Conservation (phyloP, 2,888 invertebrate genomes). For the Timandra comae region DNA sequence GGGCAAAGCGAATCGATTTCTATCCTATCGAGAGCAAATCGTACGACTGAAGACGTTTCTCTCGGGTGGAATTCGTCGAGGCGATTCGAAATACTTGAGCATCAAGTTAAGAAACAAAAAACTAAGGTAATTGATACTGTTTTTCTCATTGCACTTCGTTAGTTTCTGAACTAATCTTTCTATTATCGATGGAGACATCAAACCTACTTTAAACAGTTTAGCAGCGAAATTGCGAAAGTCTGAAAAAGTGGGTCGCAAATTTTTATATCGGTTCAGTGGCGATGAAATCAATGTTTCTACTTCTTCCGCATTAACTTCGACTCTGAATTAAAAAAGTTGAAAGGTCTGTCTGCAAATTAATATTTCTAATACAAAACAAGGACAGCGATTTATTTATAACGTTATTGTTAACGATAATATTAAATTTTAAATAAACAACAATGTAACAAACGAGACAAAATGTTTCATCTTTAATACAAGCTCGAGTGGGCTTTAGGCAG, state of each 20-base stretch:
- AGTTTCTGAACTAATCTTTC: conserved; percentile 53
- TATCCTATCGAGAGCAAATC: conserved; percentile 70
- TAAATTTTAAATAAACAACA: too few relatives aligned
- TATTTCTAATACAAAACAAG: too few relatives aligned
- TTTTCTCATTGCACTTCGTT: conserved; percentile 63
- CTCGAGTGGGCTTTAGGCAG: not conserved
- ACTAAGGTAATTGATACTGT: conserved; percentile 70
- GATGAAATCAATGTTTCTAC: conserved; percentile 25
- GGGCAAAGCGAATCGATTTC: conserved; percentile 67
- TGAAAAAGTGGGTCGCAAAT: conserved; percentile 28
- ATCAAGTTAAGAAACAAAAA: too few relatives aligned
- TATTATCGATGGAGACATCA: conserved; percentile 40
- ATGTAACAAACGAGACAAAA: conserved; percentile 11
- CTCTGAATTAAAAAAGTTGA: too few relatives aligned
- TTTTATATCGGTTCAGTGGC: conserved; percentile 20
- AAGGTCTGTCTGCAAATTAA: too few relatives aligned
- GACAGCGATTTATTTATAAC: too few relatives aligned
- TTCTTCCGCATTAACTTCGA: conserved; percentile 17
- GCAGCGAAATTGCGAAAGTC: conserved; percentile 34
- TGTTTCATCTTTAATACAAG: too few relatives aligned
- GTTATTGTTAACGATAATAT: too few relatives aligned
- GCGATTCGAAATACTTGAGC: conserved; percentile 62
- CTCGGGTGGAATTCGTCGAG: conserved; percentile 52
- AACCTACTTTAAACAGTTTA: conserved; percentile 38
- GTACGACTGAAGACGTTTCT: conserved; percentile 66